phyloP scores from a whole-genome alignment of 2,797 vertebrate genomes.

The Oreonectes daqikongensis region DNA sequence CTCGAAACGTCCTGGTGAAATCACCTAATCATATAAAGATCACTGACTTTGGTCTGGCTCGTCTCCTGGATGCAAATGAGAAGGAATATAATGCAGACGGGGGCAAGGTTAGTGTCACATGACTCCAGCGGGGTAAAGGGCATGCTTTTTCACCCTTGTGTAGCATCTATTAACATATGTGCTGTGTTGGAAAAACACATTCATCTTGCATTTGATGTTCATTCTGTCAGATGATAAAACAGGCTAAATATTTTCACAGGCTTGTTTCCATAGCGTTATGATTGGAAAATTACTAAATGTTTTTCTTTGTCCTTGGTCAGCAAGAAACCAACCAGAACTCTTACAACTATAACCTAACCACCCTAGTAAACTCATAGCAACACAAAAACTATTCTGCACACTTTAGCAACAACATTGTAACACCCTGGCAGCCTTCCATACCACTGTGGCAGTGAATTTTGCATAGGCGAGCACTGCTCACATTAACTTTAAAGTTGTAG shows the following conservation, averaged over 20 bases:
- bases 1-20: conserved; percentile 95
- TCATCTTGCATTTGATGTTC: conserved; percentile 26
- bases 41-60: conserved; percentile 95
- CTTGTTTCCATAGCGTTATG: no score
- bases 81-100: conserved; percentile 98
- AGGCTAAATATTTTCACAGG: conserved; percentile 19
- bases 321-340: background rate
- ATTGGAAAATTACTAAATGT: no score
- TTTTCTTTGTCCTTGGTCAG: no score
- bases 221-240: conserved; percentile 62
- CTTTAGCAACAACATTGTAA: background rate
- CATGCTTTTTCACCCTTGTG: background rate
- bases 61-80: conserved; percentile 94
- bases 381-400: background rate
- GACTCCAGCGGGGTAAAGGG: background rate
- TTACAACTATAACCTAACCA: no score
- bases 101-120: conserved; percentile 84
- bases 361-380: background rate
- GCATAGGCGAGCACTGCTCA: background rate
- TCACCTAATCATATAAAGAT: conserved; percentile 99
- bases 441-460: background rate
- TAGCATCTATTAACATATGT: conserved; percentile 25
- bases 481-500: background rate
- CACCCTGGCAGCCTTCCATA: background rate
- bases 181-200: conserved; percentile 27